phyloP scores from a whole-genome alignment of 2,888 invertebrate genomes.

The Drosophila trichaetosa region DNA sequence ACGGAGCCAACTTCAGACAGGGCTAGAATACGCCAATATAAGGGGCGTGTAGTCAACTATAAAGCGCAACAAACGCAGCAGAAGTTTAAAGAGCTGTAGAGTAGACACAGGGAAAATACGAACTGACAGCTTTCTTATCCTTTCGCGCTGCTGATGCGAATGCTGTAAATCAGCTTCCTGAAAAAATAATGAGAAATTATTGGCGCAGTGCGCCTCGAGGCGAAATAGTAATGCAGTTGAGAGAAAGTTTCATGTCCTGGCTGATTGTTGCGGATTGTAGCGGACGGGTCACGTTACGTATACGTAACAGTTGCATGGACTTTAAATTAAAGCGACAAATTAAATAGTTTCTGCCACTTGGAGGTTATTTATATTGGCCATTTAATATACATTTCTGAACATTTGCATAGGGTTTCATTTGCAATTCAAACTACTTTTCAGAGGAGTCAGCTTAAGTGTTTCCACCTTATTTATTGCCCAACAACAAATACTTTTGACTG shows the following conservation, averaged over 20 bases:
- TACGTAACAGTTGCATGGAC: constrained; percentile 7
- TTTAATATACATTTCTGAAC: neutral
- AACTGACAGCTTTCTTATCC: constrained; percentile 33
- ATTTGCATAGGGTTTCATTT: constrained; percentile 5
- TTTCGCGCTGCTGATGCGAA: constrained; percentile 10
- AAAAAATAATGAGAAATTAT: constrained; percentile 62
- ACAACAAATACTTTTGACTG: constrained; percentile 3
- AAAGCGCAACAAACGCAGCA: neutral
- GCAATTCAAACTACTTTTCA: constrained; percentile 20
- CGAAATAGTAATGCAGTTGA: neutral
- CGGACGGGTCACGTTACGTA: constrained; percentile 13
- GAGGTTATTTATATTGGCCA: neutral
- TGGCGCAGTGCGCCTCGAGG: constrained; percentile 50
- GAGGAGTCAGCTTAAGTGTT: neutral
- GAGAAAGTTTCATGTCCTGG: neutral
- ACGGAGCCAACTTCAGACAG: constrained; percentile 5
- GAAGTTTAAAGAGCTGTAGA: constrained; percentile 23
- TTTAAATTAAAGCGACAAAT: neutral
- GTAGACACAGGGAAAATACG: constrained; percentile 13
- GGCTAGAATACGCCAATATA: constrained; percentile 36
- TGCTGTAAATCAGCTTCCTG: constrained; percentile 47
- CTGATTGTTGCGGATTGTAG: constrained; percentile 16
- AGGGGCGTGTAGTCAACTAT: constrained; percentile 11
- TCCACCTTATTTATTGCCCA: constrained; percentile 26
- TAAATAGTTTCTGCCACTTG: neutral